A percentile compares a stretch with the other conserved stretches of the same genome.
Conservation (phyloP, 2,797 vertebrate species). For the Anolis apletophallus region DNA sequence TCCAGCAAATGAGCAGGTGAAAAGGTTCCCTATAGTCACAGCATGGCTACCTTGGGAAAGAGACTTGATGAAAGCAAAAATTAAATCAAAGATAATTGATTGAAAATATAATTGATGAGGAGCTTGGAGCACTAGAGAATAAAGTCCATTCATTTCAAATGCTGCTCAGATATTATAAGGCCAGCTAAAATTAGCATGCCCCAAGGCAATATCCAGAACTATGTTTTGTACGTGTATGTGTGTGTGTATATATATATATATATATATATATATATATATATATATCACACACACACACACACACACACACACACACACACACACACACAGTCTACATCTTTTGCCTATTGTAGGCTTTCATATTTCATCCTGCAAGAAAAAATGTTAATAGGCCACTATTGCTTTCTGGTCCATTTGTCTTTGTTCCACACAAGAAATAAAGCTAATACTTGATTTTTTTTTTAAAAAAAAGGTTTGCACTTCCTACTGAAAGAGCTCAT, state of each 20-base stretch:
- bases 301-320: too few species aligned
- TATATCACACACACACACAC: too few species aligned
- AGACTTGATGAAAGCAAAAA: conserved; percentile 26
- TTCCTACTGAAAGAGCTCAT: background rate
- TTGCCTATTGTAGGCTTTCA: conserved; percentile 31
- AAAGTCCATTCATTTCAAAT: conserved; percentile 25
- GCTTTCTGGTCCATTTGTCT: conserved; percentile 9
- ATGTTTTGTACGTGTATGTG: background rate
- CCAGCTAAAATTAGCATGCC: conserved; percentile 19
- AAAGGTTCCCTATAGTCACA: conserved; percentile 6
- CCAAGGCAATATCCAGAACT: conserved; percentile 3
- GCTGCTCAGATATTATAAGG: conserved; percentile 16
- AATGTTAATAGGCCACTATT: background rate
- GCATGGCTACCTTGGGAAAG: background rate
- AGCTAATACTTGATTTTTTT: background rate
- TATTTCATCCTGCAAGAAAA: conserved; percentile 25
- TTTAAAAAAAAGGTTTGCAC: background rate
- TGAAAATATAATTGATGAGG: conserved; percentile 42
- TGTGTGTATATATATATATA: background rate
- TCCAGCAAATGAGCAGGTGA: background rate
- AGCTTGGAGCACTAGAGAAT: conserved; percentile 14
- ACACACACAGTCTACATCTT: background rate
- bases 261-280: accelerated
- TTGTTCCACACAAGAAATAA: background rate
- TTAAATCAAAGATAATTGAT: conserved; percentile 44